Percentiles rank a stretch among this genome's conserved stretches.
phyloP scores from a whole-genome alignment of 92 coral and sea anemone species.

The Plumapathes pennacea region DNA sequence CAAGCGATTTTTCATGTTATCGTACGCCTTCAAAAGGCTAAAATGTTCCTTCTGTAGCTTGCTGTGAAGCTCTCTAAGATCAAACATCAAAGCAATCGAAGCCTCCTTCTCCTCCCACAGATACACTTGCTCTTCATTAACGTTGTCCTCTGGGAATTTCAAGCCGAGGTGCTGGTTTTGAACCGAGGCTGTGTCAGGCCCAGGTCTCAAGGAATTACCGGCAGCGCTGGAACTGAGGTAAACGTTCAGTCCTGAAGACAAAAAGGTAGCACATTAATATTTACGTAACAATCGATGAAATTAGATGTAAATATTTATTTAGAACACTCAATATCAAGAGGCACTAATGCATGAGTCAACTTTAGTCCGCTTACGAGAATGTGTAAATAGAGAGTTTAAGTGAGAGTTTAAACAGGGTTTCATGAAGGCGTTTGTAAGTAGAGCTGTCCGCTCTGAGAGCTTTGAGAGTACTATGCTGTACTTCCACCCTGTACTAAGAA shows the following conservation, averaged over 20 bases:
- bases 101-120: constrained; percentile 22
- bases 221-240: constrained; percentile 45
- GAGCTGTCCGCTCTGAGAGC: too few species aligned
- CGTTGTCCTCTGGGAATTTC: too few species aligned
- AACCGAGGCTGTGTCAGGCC: constrained; percentile 23
- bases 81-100: constrained; percentile 15
- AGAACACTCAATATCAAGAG: too few species aligned
- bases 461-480: too few species aligned
- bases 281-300: neutral
- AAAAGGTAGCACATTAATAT: neutral
- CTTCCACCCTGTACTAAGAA: too few species aligned
- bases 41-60: constrained; percentile 70
- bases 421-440: too few species aligned
- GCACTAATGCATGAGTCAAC: too few species aligned
- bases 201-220: constrained; percentile 29
- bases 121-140: constrained; percentile 49
- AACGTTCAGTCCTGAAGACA: constrained; percentile 42
- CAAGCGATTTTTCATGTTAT: constrained; percentile 62
- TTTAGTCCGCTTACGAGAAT: too few species aligned
- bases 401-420: too few species aligned
- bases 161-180: too few species aligned
- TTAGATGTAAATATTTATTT: neutral
- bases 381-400: too few species aligned
- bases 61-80: constrained; percentile 55
- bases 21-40: constrained; percentile 58